Percentiles rank a stretch among this genome's conserved stretches.
These are phyloP conservation scores for Drosophila macrothrix DNA, from an alignment of 2,888 invertebrate genomes.

Conservation along the genomic window DNA sequence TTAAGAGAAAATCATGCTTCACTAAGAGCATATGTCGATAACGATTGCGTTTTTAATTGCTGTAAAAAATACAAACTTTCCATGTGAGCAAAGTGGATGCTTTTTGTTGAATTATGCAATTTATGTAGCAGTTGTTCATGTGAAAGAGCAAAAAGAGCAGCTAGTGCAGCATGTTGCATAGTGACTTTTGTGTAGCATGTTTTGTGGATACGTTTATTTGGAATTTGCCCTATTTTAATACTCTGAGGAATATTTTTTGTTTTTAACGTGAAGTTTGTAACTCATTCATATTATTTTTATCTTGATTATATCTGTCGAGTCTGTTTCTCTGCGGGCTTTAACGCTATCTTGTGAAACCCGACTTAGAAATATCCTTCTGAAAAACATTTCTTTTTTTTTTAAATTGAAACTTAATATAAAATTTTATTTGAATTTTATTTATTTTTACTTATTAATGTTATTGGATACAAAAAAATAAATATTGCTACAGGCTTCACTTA, in stretches of 20 bases:
- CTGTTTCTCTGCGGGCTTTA: background rate
- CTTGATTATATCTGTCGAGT: background rate
- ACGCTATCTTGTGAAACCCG: no score
- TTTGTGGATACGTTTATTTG: slow-evolving; percentile 23
- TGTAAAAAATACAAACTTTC: slow-evolving; percentile 36
- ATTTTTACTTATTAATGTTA: background rate
- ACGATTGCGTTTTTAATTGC: slow-evolving; percentile 36
- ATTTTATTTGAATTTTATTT: background rate
- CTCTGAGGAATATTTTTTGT: background rate
- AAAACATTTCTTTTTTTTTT: background rate
- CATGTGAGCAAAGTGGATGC: slow-evolving; percentile 11
- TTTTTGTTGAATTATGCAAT: slow-evolving; percentile 34
- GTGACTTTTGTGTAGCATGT: slow-evolving; percentile 31
- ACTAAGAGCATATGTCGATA: background rate
- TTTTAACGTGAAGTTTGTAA: background rate
- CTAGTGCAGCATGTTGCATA: slow-evolving; percentile 33
- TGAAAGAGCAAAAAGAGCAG: slow-evolving; percentile 27
- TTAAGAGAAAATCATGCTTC: background rate
- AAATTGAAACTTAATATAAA: no score
- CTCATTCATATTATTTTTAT: no score
- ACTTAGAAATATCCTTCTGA: background rate
- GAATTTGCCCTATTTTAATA: background rate
- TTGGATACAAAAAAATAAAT: background rate
- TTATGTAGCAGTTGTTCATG: slow-evolving; percentile 37
- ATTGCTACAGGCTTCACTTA: accelerated